A percentile compares a stretch with the other conserved stretches of the same genome.
phyloP scores from a whole-genome alignment of 2,797 vertebrate species.

The Danio tinwini region DNA sequence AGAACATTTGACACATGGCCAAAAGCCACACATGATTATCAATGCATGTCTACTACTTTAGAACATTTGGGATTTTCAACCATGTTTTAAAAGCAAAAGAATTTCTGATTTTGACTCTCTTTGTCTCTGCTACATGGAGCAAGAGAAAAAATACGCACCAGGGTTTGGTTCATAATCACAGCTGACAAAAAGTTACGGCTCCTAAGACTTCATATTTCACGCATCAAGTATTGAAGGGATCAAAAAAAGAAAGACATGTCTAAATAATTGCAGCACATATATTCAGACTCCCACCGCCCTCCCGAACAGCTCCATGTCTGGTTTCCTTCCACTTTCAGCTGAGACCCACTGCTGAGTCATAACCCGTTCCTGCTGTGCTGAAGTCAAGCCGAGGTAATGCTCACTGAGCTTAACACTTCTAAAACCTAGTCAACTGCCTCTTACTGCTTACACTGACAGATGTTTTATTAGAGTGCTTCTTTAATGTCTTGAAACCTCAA shows the following conservation, averaged over 20 bases:
- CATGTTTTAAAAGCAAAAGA: background rate
- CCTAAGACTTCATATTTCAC: background rate
- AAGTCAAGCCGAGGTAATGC: conserved; percentile 37
- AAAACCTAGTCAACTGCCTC: background rate
- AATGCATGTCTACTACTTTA: too few relatives aligned
- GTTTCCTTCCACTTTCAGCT: conserved; percentile 36
- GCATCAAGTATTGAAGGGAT: background rate
- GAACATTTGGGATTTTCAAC: background rate
- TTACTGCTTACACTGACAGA: background rate
- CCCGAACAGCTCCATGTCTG: conserved; percentile 8
- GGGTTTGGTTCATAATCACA: background rate
- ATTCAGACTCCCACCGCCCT: background rate
- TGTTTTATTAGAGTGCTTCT: conserved; percentile 5
- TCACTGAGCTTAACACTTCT: conserved; percentile 1
- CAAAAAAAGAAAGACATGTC: background rate
- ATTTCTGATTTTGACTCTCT: too few relatives aligned
- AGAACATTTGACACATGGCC: background rate
- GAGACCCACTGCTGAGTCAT: conserved; percentile 42
- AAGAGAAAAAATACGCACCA: background rate
- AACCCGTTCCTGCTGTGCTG: conserved; percentile 38
- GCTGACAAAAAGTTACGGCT: background rate
- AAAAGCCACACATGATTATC: conserved; percentile 1
- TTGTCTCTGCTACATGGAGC: background rate
- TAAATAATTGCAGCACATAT: background rate
- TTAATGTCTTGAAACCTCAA: background rate